Percentiles rank a stretch among this genome's conserved stretches.
Conservation (phyloP, 2,888 invertebrate genomes). For the Keiferia lycopersicella region DNA sequence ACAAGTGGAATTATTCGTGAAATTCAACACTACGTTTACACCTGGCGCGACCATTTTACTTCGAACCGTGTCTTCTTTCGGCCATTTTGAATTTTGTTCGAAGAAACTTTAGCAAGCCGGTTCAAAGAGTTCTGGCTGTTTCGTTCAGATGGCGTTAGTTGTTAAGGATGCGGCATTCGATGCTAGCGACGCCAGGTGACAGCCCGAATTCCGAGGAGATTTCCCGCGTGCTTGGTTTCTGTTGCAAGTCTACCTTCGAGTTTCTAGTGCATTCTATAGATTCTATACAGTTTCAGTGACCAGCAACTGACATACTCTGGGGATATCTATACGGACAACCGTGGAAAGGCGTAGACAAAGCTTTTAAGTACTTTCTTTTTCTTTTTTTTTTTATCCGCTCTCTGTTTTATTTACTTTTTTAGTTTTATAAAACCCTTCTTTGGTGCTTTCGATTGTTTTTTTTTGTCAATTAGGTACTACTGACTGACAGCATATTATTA, state of each 20-base stretch:
- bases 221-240: slow-evolving; percentile 38
- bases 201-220: slow-evolving; percentile 50
- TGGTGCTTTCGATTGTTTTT: too few species aligned
- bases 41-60: slow-evolving; percentile 42
- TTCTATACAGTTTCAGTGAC: slow-evolving; percentile 27
- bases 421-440: not conserved
- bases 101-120: slow-evolving; percentile 25
- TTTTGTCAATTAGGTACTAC: too few species aligned
- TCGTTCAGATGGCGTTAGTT: slow-evolving; percentile 49
- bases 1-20: slow-evolving; percentile 61
- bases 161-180: slow-evolving; percentile 53
- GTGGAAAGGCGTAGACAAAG: not conserved
- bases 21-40: slow-evolving; percentile 65
- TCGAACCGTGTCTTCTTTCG: slow-evolving; percentile 34
- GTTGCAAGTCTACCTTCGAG: slow-evolving; percentile 8
- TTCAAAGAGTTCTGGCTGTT: slow-evolving; percentile 41
- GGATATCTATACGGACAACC: not conserved
- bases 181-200: slow-evolving; percentile 44
- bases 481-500: too few species aligned
- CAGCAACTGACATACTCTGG: slow-evolving; percentile 17
- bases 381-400: not conserved
- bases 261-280: slow-evolving; percentile 22
- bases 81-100: slow-evolving; percentile 15
- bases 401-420: not conserved
- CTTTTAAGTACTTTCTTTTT: not conserved